phyloP scores from a whole-genome alignment of 2,113 vertebrate species.

The Felis chaus region DNA sequence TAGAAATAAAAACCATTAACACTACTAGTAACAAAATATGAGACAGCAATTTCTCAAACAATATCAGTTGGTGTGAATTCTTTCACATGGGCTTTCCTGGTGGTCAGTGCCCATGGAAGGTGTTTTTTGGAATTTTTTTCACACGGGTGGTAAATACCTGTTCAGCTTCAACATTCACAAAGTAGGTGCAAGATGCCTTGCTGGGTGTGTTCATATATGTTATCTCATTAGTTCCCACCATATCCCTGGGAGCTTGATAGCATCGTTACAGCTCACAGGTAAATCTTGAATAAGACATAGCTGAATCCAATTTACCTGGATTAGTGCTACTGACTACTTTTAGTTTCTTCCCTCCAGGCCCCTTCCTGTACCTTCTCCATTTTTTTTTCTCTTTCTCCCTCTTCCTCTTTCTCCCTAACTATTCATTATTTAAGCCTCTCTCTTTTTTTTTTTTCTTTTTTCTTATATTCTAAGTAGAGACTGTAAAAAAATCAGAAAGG shows the following conservation, averaged over 20 bases:
- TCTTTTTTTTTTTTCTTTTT: neutral
- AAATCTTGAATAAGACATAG: neutral
- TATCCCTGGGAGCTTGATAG: neutral
- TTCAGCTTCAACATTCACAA: neutral
- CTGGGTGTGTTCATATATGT: fast-evolving
- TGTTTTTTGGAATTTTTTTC: neutral
- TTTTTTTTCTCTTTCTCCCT: neutral
- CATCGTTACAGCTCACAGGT: neutral
- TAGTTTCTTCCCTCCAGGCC: neutral
- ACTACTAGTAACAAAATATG: neutral
- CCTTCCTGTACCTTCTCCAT: neutral
- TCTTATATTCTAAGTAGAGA: neutral
- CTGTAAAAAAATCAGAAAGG: neutral
- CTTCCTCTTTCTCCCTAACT: neutral
- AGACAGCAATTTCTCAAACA: neutral
- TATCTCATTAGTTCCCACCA: neutral
- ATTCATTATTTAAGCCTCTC: neutral
- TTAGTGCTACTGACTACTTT: neutral
- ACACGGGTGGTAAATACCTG: neutral
- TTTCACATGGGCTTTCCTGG: neutral
- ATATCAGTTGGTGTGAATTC: neutral
- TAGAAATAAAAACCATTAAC: neutral
- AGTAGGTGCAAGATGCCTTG: neutral
- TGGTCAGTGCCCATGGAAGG: neutral
- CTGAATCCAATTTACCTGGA: neutral